Conservation (phyloP, 2,113 vertebrate species). For the Eudorcas thomsonii region DNA sequence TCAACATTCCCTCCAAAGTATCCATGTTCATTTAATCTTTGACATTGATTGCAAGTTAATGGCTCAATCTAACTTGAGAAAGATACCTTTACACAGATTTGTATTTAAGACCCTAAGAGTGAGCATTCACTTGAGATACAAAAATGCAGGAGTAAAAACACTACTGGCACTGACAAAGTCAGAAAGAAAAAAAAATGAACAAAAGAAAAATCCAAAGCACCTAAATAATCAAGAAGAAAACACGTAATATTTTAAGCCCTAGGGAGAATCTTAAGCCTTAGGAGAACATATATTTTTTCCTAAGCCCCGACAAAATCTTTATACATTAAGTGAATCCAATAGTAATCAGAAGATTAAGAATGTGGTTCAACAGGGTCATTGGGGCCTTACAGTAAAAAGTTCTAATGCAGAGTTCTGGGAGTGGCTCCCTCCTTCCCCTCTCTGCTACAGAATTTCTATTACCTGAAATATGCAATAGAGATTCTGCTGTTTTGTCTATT, state of each 20-base stretch:
- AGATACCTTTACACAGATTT: background rate
- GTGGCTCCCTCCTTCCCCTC: background rate
- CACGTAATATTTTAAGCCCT: background rate
- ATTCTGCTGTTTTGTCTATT: background rate
- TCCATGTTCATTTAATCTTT: background rate
- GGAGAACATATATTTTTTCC: background rate
- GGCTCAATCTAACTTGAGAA: background rate
- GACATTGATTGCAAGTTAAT: background rate
- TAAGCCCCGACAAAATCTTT: background rate
- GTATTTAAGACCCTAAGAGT: background rate
- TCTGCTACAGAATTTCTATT: background rate
- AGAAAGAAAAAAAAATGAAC: background rate
- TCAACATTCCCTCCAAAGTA: background rate
- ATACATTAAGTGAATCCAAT: background rate
- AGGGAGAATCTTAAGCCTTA: background rate
- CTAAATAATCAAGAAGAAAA: background rate
- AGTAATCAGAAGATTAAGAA: background rate
- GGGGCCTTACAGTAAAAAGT: background rate
- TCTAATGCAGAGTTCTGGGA: background rate
- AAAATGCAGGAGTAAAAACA: background rate
- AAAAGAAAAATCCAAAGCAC: background rate
- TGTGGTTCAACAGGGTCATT: background rate
- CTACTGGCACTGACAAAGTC: background rate
- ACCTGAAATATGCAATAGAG: background rate
- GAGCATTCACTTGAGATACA: background rate